A percentile compares a stretch with the other conserved stretches of the same genome.
Evolutionary conservation across 2,113 vertebrate genomes (phyloP).

Genomic region (Poecilia latipinna): DNA sequence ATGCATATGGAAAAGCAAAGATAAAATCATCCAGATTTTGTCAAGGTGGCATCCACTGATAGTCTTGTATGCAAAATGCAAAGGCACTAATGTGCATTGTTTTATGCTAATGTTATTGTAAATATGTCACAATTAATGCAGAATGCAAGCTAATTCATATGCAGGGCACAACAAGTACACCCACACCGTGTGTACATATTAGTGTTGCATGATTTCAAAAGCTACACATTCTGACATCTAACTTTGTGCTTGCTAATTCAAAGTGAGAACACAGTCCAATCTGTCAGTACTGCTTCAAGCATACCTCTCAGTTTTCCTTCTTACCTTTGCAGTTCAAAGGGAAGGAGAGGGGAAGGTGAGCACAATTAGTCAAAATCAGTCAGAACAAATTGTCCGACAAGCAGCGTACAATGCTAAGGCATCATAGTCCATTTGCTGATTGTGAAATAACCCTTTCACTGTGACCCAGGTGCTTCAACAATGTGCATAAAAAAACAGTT

Average conservation of each 20-base stretch:
- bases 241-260: slow-evolving; percentile 75
- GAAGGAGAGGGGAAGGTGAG: slow-evolving; percentile 78
- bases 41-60: background rate
- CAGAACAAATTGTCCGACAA: slow-evolving; percentile 79
- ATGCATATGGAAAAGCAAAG: slow-evolving; percentile 11
- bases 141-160: slow-evolving; percentile 49
- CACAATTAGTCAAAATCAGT: slow-evolving; percentile 78
- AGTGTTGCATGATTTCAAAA: slow-evolving; percentile 53
- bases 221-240: slow-evolving; percentile 61
- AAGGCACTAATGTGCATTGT: background rate
- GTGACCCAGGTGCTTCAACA: slow-evolving; percentile 42
- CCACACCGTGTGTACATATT: slow-evolving; percentile 62
- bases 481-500: slow-evolving; percentile 45
- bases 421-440: slow-evolving; percentile 64
- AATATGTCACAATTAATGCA: slow-evolving; percentile 37
- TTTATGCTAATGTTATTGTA: slow-evolving; percentile 13
- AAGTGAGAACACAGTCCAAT: slow-evolving; percentile 74
- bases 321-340: slow-evolving; percentile 78
- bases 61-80: background rate
- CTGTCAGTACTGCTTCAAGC: slow-evolving; percentile 75
- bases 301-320: slow-evolving; percentile 53
- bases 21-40: background rate
- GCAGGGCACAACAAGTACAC: slow-evolving; percentile 56
- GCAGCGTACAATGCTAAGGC: slow-evolving; percentile 44
- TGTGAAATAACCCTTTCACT: slow-evolving; percentile 55